Evolutionary conservation across 2,888 invertebrate genomes (phyloP), one percentile per base, ranked within the genome.

Genomic region (Smittia sp.): DNA sequence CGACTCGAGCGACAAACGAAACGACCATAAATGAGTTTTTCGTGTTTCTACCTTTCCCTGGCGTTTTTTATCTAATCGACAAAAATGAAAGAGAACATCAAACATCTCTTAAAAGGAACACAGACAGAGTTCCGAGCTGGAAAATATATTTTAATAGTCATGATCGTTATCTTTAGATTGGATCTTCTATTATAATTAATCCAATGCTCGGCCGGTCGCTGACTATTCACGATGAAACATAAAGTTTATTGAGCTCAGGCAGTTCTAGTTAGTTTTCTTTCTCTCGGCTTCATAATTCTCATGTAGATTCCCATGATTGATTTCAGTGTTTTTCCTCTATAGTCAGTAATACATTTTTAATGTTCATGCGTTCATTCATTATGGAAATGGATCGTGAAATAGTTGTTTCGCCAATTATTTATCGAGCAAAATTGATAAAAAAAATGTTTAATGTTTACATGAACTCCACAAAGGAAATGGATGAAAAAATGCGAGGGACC

Each of bases 71-170:
- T 63, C 63, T 63, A 63, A 63, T 63, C 63, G 27, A 63, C 25
- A 63, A 25, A 63, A 24, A 13, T 27, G n/a, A 63, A 63, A 63
- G 27, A 25, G 27, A 63, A 63, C 63, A 63, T 63, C 63, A 63
- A 63, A 63, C 58, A 58, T 27, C 63, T 63, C 27, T 27, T 27
- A 22, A 63, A 63, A 24, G 63, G n/a, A 25, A 27, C 11, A 63
- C 25, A 32, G 20, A 66, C 20, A 65, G 11, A 22, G 13, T n/a
- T 7, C 18, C 13, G 58, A 58, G 58, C 66, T 66, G 66, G 39
- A 66, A 66, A 66, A 66, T 66, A 63, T 63, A 66, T 66, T 66
- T 66, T 66, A 66, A 66, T 66, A 66, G 66, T 66, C 66, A 66
- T 66, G 66, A 66, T 66, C 27, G 66, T 66, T 66, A 66, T 66